phyloP scores from a whole-genome alignment of 37 sponge, comb jelly and placozoan species.

The Tethya wilhelma region DNA sequence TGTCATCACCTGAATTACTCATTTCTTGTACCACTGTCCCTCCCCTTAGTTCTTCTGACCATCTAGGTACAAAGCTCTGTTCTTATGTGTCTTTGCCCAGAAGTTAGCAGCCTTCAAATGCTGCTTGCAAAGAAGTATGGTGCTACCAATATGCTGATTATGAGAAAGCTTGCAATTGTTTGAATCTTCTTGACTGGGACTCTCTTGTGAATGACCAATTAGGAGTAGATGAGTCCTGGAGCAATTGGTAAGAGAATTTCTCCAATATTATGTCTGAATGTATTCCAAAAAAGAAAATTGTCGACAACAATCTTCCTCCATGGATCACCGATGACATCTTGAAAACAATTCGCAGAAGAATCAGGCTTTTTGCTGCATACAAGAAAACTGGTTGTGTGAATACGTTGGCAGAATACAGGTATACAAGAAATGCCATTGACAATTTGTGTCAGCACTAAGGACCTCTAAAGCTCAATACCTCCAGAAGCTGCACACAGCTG shows the following conservation, averaged over 20 bases:
- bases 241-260: neutral
- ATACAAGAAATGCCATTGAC: neutral
- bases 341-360: neutral
- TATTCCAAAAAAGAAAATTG: neutral
- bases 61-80: neutral
- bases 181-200: neutral
- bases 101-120: too few relatives aligned
- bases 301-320: neutral
- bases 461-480: slow-evolving; percentile 10
- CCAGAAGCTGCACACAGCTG: neutral
- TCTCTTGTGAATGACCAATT: neutral
- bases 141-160: slow-evolving; percentile 3
- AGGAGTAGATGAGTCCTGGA: neutral
- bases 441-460: neutral
- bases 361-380: neutral
- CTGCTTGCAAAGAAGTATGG: neutral
- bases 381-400: neutral
- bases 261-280: neutral
- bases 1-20: neutral
- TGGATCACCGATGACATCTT: neutral
- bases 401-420: neutral
- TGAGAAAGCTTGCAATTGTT: neutral
- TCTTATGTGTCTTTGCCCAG: neutral
- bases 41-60: neutral
- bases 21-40: neutral